Evolutionary conservation across 1,140 invertebrate species (phyloP), one percentile per base, ranked within the genome.

Genomic region (Chrysoperla carnea): DNA sequence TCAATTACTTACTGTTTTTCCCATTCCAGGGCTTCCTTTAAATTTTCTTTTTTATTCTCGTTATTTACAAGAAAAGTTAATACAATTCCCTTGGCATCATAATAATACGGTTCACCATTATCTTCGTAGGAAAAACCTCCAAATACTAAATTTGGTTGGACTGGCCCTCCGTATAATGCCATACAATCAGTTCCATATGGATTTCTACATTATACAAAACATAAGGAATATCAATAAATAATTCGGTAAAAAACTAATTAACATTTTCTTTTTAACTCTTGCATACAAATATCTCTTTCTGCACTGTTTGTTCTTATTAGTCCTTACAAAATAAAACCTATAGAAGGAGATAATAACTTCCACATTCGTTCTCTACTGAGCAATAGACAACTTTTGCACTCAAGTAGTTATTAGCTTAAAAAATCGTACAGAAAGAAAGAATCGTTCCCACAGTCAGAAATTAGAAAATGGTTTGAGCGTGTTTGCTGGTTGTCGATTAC

Each of bases 161-260:
- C 69, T n/a, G 88, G 87, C 11, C 84, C 87, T 8, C 87, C 88
- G 65, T 79, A 93, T 0, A 72, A 62, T 7, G 77, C 83, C 27
- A 91, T 59, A 62, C 91, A 95, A 11, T 69, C 56, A 1, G 72
- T 53, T 47, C 69, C 61, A 42, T 69, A 72, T 15, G 72, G 60
- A 43, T 76, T 75, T 47, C 78, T 79, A 15, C 57, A 23, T 23
- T 23, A 23, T 23, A 23, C 17, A 23, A 23, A 23, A 23, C 2
- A 3, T 23, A 53, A 57, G 53, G 62, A 43, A 31, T n/a, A 31
- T 14, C 11, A 4, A 41, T 42, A 23, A 13, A 38, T 5, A 37
- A n/a, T n/a, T 23, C 15, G 7, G 3, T 37, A 1, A 39, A 39
- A 14, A 6, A n/a, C n/a, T n/a, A n/a, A n/a, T n/a, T n/a, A n/a